Percentiles rank a stretch among this genome's conserved stretches.
Evolutionary conservation across 1,140 invertebrate species (phyloP).

Genomic region (Lysiphlebus fabarum): DNA sequence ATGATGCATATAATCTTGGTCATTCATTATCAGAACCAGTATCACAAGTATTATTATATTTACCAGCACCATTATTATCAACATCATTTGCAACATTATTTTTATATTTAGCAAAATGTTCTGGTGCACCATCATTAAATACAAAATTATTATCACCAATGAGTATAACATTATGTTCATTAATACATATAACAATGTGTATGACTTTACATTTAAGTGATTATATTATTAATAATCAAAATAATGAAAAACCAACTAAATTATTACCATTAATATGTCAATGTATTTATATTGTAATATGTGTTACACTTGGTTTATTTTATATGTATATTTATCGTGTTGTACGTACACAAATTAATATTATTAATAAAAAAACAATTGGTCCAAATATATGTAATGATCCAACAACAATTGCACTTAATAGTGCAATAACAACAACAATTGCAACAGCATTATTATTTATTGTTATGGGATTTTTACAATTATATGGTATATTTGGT

Average conservation of each 20-base stretch:
- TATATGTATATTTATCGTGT: conserved; percentile 78
- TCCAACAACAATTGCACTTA: conserved; percentile 49
- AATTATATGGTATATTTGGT: conserved; percentile 79
- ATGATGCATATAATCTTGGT: conserved; percentile 84
- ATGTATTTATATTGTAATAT: conserved; percentile 76
- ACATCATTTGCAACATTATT: conserved; percentile 83
- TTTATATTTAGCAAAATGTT: conserved; percentile 74
- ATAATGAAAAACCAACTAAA: conserved; percentile 42
- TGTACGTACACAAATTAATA: conserved; percentile 44
- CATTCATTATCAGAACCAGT: conserved; percentile 73
- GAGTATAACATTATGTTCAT: conserved; percentile 70
- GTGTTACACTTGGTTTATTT: conserved; percentile 73
- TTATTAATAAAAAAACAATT: conserved; percentile 42
- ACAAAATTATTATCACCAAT: conserved; percentile 68
- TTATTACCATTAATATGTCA: conserved; percentile 75
- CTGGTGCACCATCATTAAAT: conserved; percentile 53
- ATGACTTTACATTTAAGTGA: conserved; percentile 74
- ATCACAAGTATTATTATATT: conserved; percentile 76
- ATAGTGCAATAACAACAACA: conserved; percentile 80
- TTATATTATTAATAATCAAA: conserved; percentile 52
- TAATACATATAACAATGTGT: conserved; percentile 72
- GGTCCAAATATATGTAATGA: conserved; percentile 46
- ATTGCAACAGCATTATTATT: conserved; percentile 80
- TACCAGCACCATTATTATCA: conserved; percentile 79
- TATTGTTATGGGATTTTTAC: conserved; percentile 74